Evolutionary conservation across 92 coral and sea anemone species (phyloP), one percentile per base, ranked within the genome.

Genomic region (Epizoanthus fatuus): DNA sequence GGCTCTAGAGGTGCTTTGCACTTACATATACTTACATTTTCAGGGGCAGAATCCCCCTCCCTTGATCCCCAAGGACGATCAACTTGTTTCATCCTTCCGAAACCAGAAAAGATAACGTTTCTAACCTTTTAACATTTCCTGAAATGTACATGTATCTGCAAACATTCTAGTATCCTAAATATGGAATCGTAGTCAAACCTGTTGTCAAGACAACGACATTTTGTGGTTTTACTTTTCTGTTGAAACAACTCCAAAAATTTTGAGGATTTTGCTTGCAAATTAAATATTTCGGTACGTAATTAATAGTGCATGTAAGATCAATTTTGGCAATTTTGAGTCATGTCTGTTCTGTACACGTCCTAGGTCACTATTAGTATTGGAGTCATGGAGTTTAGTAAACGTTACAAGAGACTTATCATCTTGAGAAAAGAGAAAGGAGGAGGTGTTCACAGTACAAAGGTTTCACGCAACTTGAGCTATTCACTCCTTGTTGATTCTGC

Each of bases 381-480:
- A 15, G 35, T 59, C 65, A 59, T 59, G 65, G 65, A 59, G 65
- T 59, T 15, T n/a, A 59, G 65, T 17, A n/a, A n/a, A 59, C 65
- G 65, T 5, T 59, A 59, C 20, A 59, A 59, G 65, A 59, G 20
- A 59, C 65, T 59, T 17, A n/a, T 59, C 20, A 17, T 59, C 6
- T 59, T 16, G 65, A n/a, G 65, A 17, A 59, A 59, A 59, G 65
- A 59, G 20, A 59, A 59, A 59, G 65, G 65, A 15, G 65, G 65
- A 15, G 65, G 65, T 15, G 22, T 16, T 59, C 65, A 59, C 65
- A 17, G 1, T n/a, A 59, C 65, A 59, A 59, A 59, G 10, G 22
- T 59, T n/a, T n/a, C 10, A n/a, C 65, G 65, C 7, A 17, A n/a
- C 65, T 4, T 59, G 0, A 59, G 25, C 4, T 59, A 59, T n/a